Evolutionary conservation across 2,888 invertebrate genomes (phyloP).

Genomic region (Hypercompe scribonia): DNA sequence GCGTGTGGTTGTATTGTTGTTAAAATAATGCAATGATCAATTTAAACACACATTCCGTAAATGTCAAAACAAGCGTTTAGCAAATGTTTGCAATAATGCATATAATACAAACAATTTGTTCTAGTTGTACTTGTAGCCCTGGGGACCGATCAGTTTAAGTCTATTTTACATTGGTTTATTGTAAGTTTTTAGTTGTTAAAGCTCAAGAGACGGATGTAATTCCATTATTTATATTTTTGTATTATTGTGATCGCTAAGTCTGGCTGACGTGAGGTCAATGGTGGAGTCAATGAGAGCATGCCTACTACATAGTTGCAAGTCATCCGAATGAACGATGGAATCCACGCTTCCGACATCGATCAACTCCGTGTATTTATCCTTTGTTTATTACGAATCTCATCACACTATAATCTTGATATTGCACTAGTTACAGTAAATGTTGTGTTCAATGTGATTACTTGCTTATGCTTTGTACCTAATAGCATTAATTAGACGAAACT

Average conservation of each 20-base stretch:
- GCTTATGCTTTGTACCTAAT: not conserved
- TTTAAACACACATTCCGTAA: slow-evolving; percentile 34
- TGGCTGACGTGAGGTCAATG: slow-evolving; percentile 78
- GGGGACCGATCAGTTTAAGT: slow-evolving; percentile 76
- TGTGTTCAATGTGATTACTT: not conserved
- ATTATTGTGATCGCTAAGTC: slow-evolving; percentile 76
- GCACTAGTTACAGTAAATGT: not conserved
- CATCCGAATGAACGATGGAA: slow-evolving; percentile 79
- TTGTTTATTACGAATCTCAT: slow-evolving; percentile 64
- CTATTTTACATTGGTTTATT: slow-evolving; percentile 65
- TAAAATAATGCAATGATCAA: slow-evolving; percentile 38
- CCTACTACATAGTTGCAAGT: slow-evolving; percentile 77
- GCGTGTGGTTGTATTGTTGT: slow-evolving; percentile 30
- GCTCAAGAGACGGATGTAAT: slow-evolving; percentile 75
- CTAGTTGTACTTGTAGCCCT: slow-evolving; percentile 62
- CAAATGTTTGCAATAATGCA: slow-evolving; percentile 21
- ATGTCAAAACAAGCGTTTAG: slow-evolving; percentile 29
- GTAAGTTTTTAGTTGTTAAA: slow-evolving; percentile 65
- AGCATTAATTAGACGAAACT: not conserved
- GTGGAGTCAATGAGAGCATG: slow-evolving; percentile 84
- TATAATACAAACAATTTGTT: slow-evolving; percentile 50
- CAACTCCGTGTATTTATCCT: slow-evolving; percentile 63
- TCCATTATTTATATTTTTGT: slow-evolving; percentile 82
- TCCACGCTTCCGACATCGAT: slow-evolving; percentile 82
- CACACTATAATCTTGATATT: slow-evolving; percentile 26